Evolutionary conservation across 2,797 vertebrate species (phyloP).

Genomic region (Notolepis coatsorum): DNA sequence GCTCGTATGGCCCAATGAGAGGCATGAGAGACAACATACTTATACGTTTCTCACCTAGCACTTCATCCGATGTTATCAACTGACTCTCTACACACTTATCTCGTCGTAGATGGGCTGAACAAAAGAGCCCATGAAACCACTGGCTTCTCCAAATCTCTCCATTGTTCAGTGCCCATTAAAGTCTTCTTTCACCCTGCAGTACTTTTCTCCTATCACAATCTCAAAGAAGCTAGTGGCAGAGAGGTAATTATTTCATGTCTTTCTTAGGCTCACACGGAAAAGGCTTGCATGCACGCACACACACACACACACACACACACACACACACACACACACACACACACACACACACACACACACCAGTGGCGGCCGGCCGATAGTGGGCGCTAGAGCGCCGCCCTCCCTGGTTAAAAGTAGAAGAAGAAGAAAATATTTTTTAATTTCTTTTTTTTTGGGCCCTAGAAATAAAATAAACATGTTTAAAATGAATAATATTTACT

Average conservation of each 20-base stretch:
- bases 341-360: too few species aligned
- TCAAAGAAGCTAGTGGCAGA: slow-evolving; percentile 4
- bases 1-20: slow-evolving; percentile 13
- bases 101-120: slow-evolving; percentile 30
- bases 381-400: too few species aligned
- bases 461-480: too few species aligned
- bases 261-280: neutral
- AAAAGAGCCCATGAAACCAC: slow-evolving; percentile 44
- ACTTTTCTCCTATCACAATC: slow-evolving; percentile 15
- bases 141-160: slow-evolving; percentile 23
- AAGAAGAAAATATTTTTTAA: too few species aligned
- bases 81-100: slow-evolving; percentile 3
- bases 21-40: slow-evolving; percentile 35
- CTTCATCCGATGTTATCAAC: slow-evolving; percentile 34
- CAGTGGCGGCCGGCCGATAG: too few species aligned
- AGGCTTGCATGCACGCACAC: slow-evolving; percentile 8
- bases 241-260: slow-evolving; percentile 14
- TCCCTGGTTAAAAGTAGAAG: too few species aligned
- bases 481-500: too few species aligned
- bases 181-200: slow-evolving; percentile 26
- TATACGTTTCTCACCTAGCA: slow-evolving; percentile 44
- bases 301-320: neutral
- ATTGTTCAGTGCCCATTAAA: slow-evolving; percentile 60
- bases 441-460: too few species aligned
- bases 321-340: neutral